phyloP scores from a whole-genome alignment of 1,140 invertebrate genomes.

The Pogonomyrmex barbatus region DNA sequence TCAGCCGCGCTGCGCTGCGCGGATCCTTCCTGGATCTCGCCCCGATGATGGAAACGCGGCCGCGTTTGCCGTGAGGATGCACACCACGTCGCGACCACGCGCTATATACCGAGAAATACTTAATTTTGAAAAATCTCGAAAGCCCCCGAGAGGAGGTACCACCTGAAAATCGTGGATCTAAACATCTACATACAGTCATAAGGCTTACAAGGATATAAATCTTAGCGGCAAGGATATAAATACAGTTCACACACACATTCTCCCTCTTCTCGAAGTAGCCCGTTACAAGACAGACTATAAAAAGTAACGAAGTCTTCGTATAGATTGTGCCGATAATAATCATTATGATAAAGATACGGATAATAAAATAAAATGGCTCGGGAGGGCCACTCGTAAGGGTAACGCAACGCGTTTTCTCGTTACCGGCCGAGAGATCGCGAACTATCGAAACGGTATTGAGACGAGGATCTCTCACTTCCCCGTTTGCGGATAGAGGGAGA shows the following conservation, averaged over 20 bases:
- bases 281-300: neutral
- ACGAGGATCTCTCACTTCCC: constrained; percentile 22
- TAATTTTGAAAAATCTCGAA: constrained; percentile 16
- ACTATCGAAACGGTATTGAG: constrained; percentile 7
- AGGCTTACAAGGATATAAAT: neutral
- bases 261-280: constrained; percentile 6
- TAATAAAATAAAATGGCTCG: neutral
- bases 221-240: constrained; percentile 5
- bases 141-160: neutral
- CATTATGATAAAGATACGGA: neutral
- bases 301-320: constrained; percentile 1
- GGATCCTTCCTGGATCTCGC: constrained; percentile 38
- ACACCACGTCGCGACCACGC: neutral
- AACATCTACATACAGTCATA: neutral
- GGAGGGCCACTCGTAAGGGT: neutral
- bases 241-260: too few relatives aligned
- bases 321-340: neutral
- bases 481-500: neutral
- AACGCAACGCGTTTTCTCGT: neutral
- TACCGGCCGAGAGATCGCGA: neutral
- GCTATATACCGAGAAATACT: neutral
- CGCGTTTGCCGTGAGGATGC: constrained; percentile 35
- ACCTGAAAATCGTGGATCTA: neutral
- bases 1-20: constrained; percentile 27
- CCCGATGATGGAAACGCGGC: constrained; percentile 48